phyloP scores from a whole-genome alignment of 2,888 invertebrate genomes.

The Gibbula magus region DNA sequence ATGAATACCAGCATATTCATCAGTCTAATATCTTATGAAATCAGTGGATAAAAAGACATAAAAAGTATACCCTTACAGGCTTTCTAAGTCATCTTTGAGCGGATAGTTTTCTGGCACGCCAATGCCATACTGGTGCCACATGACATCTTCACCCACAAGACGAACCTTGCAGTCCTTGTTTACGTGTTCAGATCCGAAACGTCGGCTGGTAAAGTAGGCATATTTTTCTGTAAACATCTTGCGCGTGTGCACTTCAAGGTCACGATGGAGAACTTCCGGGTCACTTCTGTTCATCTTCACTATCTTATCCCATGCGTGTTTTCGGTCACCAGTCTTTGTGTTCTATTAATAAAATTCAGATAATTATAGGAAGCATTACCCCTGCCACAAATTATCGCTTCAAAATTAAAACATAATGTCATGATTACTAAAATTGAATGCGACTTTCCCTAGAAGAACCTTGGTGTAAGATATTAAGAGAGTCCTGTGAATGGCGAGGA shows the following conservation, averaged over 20 bases:
- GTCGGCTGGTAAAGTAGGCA: not conserved
- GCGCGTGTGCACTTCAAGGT: not conserved
- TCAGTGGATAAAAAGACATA: no score
- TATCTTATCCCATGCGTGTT: not conserved
- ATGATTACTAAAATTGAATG: no score
- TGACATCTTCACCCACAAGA: not conserved
- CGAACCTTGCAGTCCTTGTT: not conserved
- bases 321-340: no score
- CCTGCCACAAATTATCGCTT: no score
- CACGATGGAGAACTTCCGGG: not conserved
- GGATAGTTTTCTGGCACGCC: not conserved
- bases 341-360: no score
- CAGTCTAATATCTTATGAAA: no score
- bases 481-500: no score
- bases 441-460: no score
- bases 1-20: no score
- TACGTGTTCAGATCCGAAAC: not conserved
- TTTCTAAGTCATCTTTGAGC: not conserved
- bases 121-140: not conserved
- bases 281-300: not conserved
- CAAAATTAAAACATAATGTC: no score
- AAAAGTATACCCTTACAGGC: not conserved
- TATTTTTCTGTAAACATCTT: not conserved
- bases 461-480: no score
- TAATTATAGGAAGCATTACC: no score